Percentiles rank a stretch among this genome's conserved stretches.
These are phyloP conservation scores for Fragum whitleyi DNA, from an alignment of 2,888 invertebrate species.

Conservation along the genomic window DNA sequence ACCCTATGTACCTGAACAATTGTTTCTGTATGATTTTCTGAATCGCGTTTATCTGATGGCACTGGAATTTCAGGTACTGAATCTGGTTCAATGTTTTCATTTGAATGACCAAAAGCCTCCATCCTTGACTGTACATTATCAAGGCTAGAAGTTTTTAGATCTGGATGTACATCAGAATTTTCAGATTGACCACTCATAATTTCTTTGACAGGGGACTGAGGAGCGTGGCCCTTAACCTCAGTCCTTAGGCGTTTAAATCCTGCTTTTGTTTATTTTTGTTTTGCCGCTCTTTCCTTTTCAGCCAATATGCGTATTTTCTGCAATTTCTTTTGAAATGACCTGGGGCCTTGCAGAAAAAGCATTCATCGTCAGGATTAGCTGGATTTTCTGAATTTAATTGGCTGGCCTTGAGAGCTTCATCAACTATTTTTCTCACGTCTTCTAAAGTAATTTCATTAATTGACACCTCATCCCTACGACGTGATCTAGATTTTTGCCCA, in stretches of 20 bases:
- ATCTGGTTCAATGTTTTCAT: background rate
- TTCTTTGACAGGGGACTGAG: background rate
- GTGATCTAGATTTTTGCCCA: constrained; percentile 16
- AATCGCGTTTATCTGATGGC: background rate
- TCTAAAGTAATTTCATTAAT: constrained; percentile 14
- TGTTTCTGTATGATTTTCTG: too few relatives aligned
- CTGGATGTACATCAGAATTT: too few relatives aligned
- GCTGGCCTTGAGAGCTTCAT: background rate
- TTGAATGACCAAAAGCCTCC: background rate
- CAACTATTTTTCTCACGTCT: background rate
- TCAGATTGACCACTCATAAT: background rate
- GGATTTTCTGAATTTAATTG: background rate
- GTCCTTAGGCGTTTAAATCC: constrained; percentile 28
- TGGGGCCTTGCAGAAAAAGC: background rate
- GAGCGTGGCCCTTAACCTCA: background rate
- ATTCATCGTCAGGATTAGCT: background rate
- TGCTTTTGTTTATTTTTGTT: background rate
- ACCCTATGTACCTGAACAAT: background rate
- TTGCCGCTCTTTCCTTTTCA: too few relatives aligned
- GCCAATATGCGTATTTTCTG: background rate
- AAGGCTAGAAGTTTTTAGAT: background rate
- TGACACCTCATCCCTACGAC: background rate
- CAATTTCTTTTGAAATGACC: constrained; percentile 20
- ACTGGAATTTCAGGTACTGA: background rate
- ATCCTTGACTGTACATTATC: background rate